Base-by-base conservation (phyloP, 2,888 invertebrate genomes). In the Camptogramma bilineatum region DNA sequence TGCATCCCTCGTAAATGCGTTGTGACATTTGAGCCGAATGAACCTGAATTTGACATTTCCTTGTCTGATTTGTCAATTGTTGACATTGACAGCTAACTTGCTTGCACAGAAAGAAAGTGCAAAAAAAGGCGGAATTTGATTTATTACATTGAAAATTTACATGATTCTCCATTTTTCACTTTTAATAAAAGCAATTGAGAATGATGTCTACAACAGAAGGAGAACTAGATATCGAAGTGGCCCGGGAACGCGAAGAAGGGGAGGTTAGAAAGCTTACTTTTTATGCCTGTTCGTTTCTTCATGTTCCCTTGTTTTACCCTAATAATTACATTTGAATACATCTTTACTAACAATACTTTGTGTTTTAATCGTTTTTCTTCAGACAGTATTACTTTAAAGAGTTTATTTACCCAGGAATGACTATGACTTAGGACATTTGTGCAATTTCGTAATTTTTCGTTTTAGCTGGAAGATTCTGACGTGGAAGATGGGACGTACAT, bases 241-340 rank as follows among this genome's bases (percentile, higher is more conserved):
- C 94, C 73, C 94, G 94, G 70, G 95, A 95, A 81, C 86, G 94
- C 66, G 95, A 95, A 80, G 95, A 95, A 68, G 95, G 95, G 77
- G 95, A 95, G 94, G 95, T 95, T 88, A 92, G 88, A 87, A 84
- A 82, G 87, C 73, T 69, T 63, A 73, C 13, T 13, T 44, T 46
- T 55, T 39, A 44, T 44, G 53, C 50, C 44, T 48, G 24, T 10
- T n/a, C 9, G 52, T 46, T 46, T 34, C 17, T 19, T 53, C 44
- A 39, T 42, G 10, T 61, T 50, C 24, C 52, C 17, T 24, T 52
- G 19, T 48, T 53, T 58, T 16, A 4, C 16, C 7, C 13, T 1
- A 16, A 47, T 4, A 9, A 19, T 17, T n/a, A 10, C 9, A 16
- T 9, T 24, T 48, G 52, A 28, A n/a, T 1, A 21, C 46, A 9